Evolutionary conservation across 2,888 invertebrate species (phyloP).

Genomic region (Orthonevra nobilis): DNA sequence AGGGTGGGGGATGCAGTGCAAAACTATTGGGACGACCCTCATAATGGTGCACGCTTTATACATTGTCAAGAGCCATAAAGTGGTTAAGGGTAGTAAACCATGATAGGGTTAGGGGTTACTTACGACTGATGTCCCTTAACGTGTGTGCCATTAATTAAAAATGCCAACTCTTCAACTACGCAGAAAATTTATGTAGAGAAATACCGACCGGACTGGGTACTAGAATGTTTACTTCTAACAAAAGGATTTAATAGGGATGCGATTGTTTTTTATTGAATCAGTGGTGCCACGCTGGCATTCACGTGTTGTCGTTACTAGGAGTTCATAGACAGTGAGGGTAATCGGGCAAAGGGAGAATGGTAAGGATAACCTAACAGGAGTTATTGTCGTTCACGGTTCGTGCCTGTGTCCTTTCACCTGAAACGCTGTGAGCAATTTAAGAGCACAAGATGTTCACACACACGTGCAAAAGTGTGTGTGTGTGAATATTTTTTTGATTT

Average conservation of each 20-base stretch:
- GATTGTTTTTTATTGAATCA: constrained; percentile 5
- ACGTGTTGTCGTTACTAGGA: too few relatives aligned
- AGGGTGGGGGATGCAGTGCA: constrained; percentile 36
- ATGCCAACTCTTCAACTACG: constrained; percentile 28
- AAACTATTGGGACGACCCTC: constrained; percentile 44
- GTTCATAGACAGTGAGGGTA: too few relatives aligned
- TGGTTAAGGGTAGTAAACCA: constrained; percentile 45
- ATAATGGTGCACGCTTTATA: constrained; percentile 7
- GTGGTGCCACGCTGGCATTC: too few relatives aligned
- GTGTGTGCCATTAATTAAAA: constrained; percentile 60
- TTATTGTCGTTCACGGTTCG: too few relatives aligned
- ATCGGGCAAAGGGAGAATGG: too few relatives aligned
- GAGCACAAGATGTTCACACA: too few relatives aligned
- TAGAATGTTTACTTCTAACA: constrained; percentile 9
- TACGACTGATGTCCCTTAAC: constrained; percentile 3
- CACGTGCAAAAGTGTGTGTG: too few relatives aligned
- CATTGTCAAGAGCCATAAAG: constrained; percentile 23
- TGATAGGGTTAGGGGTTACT: constrained; percentile 21
- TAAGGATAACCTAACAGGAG: too few relatives aligned
- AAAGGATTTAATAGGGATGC: constrained; percentile 42
- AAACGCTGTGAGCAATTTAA: too few relatives aligned
- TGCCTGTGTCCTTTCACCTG: too few relatives aligned
- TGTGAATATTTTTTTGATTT: too few relatives aligned
- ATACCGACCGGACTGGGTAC: constrained; percentile 3
- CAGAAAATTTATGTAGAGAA: constrained; percentile 22